Evolutionary conservation across 2,113 vertebrate species (phyloP).

Genomic region (Halichoerus grypus): DNA sequence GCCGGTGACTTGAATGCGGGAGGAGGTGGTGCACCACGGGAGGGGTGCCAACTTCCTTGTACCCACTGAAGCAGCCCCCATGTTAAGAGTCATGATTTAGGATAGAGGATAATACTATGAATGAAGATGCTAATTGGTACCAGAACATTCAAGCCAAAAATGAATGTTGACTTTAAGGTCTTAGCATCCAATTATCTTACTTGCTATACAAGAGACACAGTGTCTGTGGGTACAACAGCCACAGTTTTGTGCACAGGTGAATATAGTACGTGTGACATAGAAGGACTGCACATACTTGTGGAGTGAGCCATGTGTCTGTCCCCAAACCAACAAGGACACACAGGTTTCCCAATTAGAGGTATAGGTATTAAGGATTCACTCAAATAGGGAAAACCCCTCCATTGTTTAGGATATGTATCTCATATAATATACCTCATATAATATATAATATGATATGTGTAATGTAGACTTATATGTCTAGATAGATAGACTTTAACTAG

Average conservation of each 20-base stretch:
- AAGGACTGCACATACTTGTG: background rate
- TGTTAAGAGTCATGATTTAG: slow-evolving; percentile 36
- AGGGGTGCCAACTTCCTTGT: background rate
- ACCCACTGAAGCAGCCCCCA: slow-evolving; percentile 32
- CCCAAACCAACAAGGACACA: background rate
- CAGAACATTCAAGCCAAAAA: background rate
- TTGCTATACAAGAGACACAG: background rate
- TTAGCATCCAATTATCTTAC: slow-evolving; percentile 47
- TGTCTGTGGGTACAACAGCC: background rate
- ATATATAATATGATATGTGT: background rate
- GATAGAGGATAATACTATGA: slow-evolving; percentile 26
- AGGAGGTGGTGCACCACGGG: background rate
- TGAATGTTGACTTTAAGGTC: slow-evolving; percentile 51
- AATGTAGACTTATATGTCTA: background rate
- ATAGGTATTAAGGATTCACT: background rate
- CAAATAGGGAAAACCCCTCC: background rate
- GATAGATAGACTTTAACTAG: background rate
- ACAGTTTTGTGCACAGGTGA: background rate
- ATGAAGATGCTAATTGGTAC: background rate
- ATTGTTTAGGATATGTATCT: background rate
- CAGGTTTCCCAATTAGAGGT: background rate
- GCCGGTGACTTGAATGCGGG: slow-evolving; percentile 1
- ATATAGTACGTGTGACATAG: background rate
- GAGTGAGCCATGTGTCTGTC: background rate
- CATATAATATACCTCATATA: background rate